These are phyloP conservation scores for Cryptus viduatorius DNA, from an alignment of 2,888 invertebrate genomes.

Conservation along the genomic window DNA sequence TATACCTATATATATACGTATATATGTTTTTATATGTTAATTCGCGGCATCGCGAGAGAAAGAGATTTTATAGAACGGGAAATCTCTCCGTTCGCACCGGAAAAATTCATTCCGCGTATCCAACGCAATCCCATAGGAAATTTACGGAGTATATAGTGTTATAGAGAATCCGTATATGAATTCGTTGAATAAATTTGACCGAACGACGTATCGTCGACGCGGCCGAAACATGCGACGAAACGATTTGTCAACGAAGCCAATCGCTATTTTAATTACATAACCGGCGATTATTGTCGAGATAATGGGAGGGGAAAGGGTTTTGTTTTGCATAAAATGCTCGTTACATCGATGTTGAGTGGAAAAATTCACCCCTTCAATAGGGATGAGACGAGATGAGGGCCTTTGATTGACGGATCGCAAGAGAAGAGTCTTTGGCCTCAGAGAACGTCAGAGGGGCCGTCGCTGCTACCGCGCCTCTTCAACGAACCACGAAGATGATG, in stretches of 20 bases:
- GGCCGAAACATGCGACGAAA: too few relatives aligned
- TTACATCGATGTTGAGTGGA: conserved; percentile 44
- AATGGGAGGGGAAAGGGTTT: not conserved
- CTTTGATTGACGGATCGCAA: too few relatives aligned
- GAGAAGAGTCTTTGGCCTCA: too few relatives aligned
- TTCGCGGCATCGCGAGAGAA: not conserved
- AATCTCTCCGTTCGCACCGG: conserved; percentile 45
- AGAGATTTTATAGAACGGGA: conserved; percentile 3
- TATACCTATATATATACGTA: not conserved
- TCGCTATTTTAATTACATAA: conserved; percentile 10
- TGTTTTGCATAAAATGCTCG: conserved; percentile 55
- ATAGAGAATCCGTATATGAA: not conserved
- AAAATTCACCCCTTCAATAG: not conserved
- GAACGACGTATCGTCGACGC: too few relatives aligned
- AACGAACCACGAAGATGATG: conserved; percentile 25
- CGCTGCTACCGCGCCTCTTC: not conserved
- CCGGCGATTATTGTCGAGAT: conserved; percentile 14
- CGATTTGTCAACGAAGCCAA: not conserved
- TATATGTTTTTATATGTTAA: not conserved
- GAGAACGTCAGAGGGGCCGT: not conserved
- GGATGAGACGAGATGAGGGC: not conserved
- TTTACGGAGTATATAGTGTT: not conserved
- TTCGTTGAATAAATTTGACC: not conserved
- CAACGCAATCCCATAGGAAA: conserved; percentile 15
- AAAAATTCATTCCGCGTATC: conserved; percentile 13